Conservation (phyloP, 2,113 vertebrate species). For the human (Homo sapiens) region GRCh38 chr5:145772501-145773000, state of each 20-base stretch:
- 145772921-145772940: slow-evolving; percentile 37
- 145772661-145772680: not conserved
- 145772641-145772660: not conserved
- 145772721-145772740: not conserved
- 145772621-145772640: not conserved
- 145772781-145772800: not conserved
- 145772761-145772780: not conserved
- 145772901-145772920: slow-evolving; percentile 48
- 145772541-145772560: not conserved
- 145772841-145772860: slow-evolving; percentile 55
- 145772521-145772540: not conserved
- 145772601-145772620: not conserved
- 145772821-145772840: slow-evolving; percentile 24
- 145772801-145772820: slow-evolving; percentile 30
- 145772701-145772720: not conserved
- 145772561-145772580: not conserved
- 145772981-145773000: slow-evolving; percentile 67
- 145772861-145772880: slow-evolving; percentile 69
- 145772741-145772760: not conserved
- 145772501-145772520: not conserved
- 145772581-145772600: not conserved
- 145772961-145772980: slow-evolving; percentile 5
- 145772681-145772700: not conserved
- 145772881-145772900: slow-evolving; percentile 60
- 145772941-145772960: slow-evolving; percentile 55